Conservation (phyloP, 2,113 vertebrate species). For the Calidris pygmaea region DNA sequence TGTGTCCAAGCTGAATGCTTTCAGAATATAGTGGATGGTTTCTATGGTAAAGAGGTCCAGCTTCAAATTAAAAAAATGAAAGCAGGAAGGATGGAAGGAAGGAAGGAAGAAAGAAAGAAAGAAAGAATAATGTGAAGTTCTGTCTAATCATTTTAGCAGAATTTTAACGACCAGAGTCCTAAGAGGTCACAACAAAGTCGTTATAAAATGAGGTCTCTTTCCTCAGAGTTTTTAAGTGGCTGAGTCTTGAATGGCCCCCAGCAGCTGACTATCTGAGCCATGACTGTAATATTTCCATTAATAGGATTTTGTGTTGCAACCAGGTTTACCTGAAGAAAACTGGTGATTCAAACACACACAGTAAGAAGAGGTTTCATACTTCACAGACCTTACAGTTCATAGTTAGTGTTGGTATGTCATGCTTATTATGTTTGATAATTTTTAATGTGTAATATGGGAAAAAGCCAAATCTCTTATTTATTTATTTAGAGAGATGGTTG, state of each 20-base stretch:
- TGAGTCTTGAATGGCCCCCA: background rate
- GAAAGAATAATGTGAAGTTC: background rate
- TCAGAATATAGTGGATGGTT: background rate
- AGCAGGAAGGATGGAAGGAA: too few relatives aligned
- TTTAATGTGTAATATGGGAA: background rate
- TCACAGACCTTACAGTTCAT: background rate
- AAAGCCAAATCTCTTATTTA: background rate
- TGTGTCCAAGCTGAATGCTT: background rate
- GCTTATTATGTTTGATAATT: background rate
- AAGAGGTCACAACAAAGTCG: background rate
- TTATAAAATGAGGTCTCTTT: background rate
- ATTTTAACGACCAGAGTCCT: background rate
- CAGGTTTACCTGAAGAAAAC: background rate
- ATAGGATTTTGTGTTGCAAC: background rate
- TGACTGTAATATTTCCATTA: background rate
- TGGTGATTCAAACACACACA: background rate
- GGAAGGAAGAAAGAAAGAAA: rapidly evolving
- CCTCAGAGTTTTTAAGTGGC: background rate
- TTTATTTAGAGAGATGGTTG: background rate
- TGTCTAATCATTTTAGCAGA: background rate
- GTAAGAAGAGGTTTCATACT: background rate
- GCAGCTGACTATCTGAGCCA: background rate
- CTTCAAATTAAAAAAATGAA: background rate
- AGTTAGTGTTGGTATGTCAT: background rate
- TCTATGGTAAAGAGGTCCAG: background rate